Conservation (phyloP, 2,888 invertebrate genomes). For the Ochropacha duplaris region DNA sequence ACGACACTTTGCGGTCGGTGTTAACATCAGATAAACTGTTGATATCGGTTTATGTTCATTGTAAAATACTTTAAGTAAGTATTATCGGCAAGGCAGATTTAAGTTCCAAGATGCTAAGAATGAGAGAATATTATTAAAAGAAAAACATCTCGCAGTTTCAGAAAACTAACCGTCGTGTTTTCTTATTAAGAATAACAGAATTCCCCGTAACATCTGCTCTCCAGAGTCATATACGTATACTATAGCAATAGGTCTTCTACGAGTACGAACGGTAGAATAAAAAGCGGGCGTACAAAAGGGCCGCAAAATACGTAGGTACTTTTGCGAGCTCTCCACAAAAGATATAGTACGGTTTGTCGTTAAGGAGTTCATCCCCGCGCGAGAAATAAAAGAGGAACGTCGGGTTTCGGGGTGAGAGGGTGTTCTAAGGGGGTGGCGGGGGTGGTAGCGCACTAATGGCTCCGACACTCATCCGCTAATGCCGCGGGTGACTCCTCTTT, state of each 20-base stretch:
- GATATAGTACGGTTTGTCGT: slow-evolving; percentile 84
- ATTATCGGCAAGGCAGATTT: slow-evolving; percentile 14
- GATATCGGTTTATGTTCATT: background rate
- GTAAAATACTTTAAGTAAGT: slow-evolving; percentile 7
- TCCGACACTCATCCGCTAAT: slow-evolving; percentile 83
- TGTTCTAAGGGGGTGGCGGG: slow-evolving; percentile 30
- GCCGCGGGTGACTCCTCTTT: slow-evolving; percentile 82
- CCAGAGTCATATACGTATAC: slow-evolving; percentile 26
- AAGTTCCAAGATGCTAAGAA: background rate
- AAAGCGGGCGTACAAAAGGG: slow-evolving; percentile 80
- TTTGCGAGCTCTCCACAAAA: slow-evolving; percentile 82
- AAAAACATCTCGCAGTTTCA: slow-evolving; percentile 34
- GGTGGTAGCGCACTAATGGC: slow-evolving; percentile 76
- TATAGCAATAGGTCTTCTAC: slow-evolving; percentile 42
- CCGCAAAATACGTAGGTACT: slow-evolving; percentile 83
- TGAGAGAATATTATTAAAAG: slow-evolving; percentile 19
- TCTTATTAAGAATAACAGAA: slow-evolving; percentile 59
- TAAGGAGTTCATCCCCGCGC: slow-evolving; percentile 83
- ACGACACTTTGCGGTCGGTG: background rate
- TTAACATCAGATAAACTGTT: background rate
- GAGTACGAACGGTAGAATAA: slow-evolving; percentile 61
- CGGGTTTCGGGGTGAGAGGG: slow-evolving; percentile 62
- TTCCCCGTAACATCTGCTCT: slow-evolving; percentile 56
- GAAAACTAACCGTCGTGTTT: slow-evolving; percentile 59
- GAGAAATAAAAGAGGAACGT: slow-evolving; percentile 82